Evolutionary conservation across 2,888 invertebrate species (phyloP).

Genomic region (Ellobium chinense): DNA sequence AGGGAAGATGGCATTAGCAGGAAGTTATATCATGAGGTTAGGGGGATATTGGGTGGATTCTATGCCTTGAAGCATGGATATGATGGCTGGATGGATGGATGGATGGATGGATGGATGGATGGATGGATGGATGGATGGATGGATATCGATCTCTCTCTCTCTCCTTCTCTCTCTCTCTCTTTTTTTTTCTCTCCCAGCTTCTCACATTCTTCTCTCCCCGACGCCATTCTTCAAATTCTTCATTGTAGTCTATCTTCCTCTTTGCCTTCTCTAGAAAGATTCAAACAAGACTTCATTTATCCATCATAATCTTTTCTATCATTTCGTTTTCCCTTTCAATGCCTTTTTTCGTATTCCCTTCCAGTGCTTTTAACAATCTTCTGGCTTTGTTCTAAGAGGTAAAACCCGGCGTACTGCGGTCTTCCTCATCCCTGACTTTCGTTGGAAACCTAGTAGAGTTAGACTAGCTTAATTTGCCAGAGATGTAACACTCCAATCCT

Average conservation of each 20-base stretch:
- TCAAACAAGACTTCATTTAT: neutral
- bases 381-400: neutral
- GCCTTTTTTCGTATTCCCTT: neutral
- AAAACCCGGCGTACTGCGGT: no score
- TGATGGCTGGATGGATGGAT: neutral
- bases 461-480: no score
- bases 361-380: neutral
- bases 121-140: neutral
- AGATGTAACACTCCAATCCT: no score
- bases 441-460: no score
- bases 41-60: no score
- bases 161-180: neutral
- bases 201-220: neutral
- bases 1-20: no score
- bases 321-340: neutral
- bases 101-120: neutral
- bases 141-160: neutral
- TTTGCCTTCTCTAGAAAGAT: neutral
- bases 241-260: neutral
- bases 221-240: neutral
- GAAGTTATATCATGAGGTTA: no score
- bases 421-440: no score
- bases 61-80: no score
- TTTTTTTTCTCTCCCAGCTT: neutral
- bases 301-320: neutral